phyloP scores from a whole-genome alignment of 2,888 invertebrate genomes.

The Cremastinae sp. region DNA sequence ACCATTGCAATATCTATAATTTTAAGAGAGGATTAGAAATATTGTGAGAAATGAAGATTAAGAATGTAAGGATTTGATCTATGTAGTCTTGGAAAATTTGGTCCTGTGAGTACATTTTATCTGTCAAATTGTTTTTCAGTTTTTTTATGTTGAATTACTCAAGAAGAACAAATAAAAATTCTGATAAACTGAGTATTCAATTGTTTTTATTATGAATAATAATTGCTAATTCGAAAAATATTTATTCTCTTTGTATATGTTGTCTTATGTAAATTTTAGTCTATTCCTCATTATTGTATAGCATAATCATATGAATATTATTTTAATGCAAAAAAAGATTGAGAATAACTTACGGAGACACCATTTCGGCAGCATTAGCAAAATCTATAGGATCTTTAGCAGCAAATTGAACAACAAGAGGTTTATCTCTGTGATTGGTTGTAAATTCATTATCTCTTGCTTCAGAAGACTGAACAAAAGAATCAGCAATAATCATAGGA shows the following conservation, averaged over 20 bases:
- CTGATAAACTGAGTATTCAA: too few relatives aligned
- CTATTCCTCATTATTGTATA: too few relatives aligned
- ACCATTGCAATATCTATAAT: conserved; percentile 89
- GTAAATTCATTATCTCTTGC: conserved; percentile 92
- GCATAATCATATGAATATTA: too few relatives aligned
- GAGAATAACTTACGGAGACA: conserved; percentile 85
- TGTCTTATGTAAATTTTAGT: too few relatives aligned
- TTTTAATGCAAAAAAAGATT: conserved; percentile 14
- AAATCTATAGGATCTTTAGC: conserved; percentile 92
- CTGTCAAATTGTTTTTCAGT: too few relatives aligned
- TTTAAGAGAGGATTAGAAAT: conserved; percentile 19
- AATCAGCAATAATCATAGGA: conserved; percentile 98
- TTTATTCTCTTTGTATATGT: too few relatives aligned
- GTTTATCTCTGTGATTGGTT: conserved; percentile 87
- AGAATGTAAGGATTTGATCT: conserved; percentile 2
- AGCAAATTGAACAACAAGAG: conserved; percentile 97
- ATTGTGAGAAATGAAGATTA: conserved; percentile 56
- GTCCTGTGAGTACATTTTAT: too few relatives aligned
- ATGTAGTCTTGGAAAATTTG: too few relatives aligned
- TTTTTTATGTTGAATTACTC: too few relatives aligned
- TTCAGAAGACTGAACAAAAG: conserved; percentile 93
- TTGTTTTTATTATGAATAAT: too few relatives aligned
- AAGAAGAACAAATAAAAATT: too few relatives aligned
- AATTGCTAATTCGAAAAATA: too few relatives aligned
- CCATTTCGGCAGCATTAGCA: conserved; percentile 90